These are phyloP conservation scores for Venusia cambrica DNA, from an alignment of 2,888 invertebrate genomes.

Conservation along the genomic window DNA sequence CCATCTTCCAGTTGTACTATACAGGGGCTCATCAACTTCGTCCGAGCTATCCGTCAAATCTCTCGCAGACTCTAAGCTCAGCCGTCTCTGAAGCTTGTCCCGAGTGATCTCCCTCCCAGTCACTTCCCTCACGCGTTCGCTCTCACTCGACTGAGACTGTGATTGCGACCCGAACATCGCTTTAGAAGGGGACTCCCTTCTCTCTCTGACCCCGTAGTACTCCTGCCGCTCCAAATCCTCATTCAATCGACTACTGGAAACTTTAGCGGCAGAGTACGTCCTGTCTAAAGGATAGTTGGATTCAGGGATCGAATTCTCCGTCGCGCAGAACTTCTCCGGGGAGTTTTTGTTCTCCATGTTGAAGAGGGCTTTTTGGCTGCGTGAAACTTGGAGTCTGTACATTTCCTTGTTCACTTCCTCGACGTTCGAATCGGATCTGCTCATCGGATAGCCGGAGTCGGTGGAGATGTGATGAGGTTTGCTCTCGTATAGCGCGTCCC, in stretches of 20 bases:
- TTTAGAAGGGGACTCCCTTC: conserved; percentile 61
- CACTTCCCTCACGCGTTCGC: conserved; percentile 52
- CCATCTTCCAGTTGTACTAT: conserved; percentile 80
- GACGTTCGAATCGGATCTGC: conserved; percentile 74
- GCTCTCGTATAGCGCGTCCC: conserved; percentile 69
- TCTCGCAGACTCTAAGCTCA: conserved; percentile 86
- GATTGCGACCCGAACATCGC: conserved; percentile 57
- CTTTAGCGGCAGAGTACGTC: conserved; percentile 69
- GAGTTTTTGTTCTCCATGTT: conserved; percentile 73
- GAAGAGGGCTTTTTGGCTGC: conserved; percentile 73
- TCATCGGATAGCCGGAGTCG: conserved; percentile 71
- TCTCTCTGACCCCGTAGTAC: conserved; percentile 56
- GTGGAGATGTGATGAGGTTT: conserved; percentile 73
- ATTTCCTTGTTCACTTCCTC: conserved; percentile 78
- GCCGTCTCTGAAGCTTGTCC: conserved; percentile 81
- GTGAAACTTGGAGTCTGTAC: conserved; percentile 74
- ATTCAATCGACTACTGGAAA: conserved; percentile 69
- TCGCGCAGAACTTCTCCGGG: conserved; percentile 61
- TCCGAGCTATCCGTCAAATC: conserved; percentile 87
- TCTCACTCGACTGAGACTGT: conserved; percentile 64
- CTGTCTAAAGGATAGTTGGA: conserved; percentile 73
- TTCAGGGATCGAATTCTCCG: conserved; percentile 63
- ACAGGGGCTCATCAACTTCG: conserved; percentile 80
- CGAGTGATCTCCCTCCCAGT: conserved; percentile 32
- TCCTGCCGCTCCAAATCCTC: conserved; percentile 72